Percentiles rank a stretch among this genome's conserved stretches.
These are phyloP conservation scores for Aurelia coerulea DNA, from an alignment of 30 jellyfish, hydroid and myxozoan genomes.

Conservation along the genomic window DNA sequence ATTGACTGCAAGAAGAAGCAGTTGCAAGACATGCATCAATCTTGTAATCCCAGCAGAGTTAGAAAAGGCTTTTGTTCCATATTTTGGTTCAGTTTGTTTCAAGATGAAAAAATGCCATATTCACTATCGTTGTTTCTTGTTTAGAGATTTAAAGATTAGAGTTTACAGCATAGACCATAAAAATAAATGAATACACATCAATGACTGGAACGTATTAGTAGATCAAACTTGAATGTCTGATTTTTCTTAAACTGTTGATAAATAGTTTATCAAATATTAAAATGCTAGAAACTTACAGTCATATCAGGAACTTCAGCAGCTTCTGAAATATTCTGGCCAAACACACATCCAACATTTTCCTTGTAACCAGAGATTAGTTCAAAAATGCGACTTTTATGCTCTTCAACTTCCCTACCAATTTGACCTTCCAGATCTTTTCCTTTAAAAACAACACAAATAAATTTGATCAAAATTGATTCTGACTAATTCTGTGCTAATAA, in stretches of 20 bases:
- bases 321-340: slow-evolving; percentile 37
- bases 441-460: neutral
- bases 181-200: neutral
- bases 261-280: too few relatives aligned
- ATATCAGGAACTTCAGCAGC: slow-evolving; percentile 3
- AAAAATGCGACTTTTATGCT: slow-evolving; percentile 37
- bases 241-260: neutral
- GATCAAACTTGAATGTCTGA: neutral
- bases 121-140: too few relatives aligned
- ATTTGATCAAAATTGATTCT: too few relatives aligned
- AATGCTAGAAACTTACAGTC: neutral
- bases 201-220: neutral
- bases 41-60: too few relatives aligned
- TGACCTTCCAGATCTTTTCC: slow-evolving; percentile 40
- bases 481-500: too few relatives aligned
- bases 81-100: too few relatives aligned
- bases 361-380: slow-evolving; percentile 22
- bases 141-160: too few relatives aligned
- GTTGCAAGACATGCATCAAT: too few relatives aligned
- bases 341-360: slow-evolving; percentile 28
- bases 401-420: slow-evolving; percentile 35
- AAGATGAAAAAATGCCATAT: too few relatives aligned
- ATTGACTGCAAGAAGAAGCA: too few relatives aligned
- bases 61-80: too few relatives aligned
- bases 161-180: neutral